A percentile compares a stretch with the other conserved stretches of the same genome.
These are phyloP conservation scores for Patella pellucida DNA, from an alignment of 2,888 invertebrate species.

Conservation along the genomic window DNA sequence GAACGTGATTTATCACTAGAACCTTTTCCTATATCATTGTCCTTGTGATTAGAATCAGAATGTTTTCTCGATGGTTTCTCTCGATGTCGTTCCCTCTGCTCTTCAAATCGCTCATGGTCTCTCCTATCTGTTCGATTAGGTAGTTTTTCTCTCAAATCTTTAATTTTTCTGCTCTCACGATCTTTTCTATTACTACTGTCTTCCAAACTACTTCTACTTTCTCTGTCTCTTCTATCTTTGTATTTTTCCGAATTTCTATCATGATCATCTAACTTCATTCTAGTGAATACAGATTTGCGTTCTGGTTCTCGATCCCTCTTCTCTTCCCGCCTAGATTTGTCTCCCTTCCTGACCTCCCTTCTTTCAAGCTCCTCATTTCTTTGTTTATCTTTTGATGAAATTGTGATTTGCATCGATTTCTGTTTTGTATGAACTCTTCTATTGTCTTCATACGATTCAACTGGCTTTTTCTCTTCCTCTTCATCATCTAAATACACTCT, in stretches of 20 bases:
- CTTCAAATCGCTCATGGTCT: background rate
- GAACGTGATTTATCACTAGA: slow-evolving; percentile 28
- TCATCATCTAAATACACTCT: slow-evolving; percentile 42
- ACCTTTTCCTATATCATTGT: slow-evolving; percentile 35
- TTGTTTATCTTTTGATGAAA: slow-evolving; percentile 39
- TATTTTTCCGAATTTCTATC: slow-evolving; percentile 29
- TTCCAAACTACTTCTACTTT: slow-evolving; percentile 24
- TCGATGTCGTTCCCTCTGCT: slow-evolving; percentile 1
- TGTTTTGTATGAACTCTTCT: slow-evolving; percentile 29
- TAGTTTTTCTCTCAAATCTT: slow-evolving; percentile 15
- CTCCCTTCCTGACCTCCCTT: slow-evolving; percentile 51
- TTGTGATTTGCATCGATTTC: slow-evolving; percentile 43
- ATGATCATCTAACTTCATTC: slow-evolving; percentile 21
- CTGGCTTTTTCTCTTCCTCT: slow-evolving; percentile 9
- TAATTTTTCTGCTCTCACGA: background rate
- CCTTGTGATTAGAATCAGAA: slow-evolving; percentile 25
- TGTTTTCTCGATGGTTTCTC: slow-evolving; percentile 19
- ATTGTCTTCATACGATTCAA: slow-evolving; percentile 22
- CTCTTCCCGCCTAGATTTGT: slow-evolving; percentile 56
- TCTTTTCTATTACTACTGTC: slow-evolving; percentile 26
- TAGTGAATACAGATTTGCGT: slow-evolving; percentile 20
- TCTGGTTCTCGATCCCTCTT: slow-evolving; percentile 59
- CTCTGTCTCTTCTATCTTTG: slow-evolving; percentile 22
- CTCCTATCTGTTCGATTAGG: slow-evolving; percentile 18
- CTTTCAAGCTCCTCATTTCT: slow-evolving; percentile 36